A percentile compares a stretch with the other conserved stretches of the same genome.
Evolutionary conservation across 2,888 invertebrate genomes (phyloP).

Genomic region (Toxonevra muliebris): DNA sequence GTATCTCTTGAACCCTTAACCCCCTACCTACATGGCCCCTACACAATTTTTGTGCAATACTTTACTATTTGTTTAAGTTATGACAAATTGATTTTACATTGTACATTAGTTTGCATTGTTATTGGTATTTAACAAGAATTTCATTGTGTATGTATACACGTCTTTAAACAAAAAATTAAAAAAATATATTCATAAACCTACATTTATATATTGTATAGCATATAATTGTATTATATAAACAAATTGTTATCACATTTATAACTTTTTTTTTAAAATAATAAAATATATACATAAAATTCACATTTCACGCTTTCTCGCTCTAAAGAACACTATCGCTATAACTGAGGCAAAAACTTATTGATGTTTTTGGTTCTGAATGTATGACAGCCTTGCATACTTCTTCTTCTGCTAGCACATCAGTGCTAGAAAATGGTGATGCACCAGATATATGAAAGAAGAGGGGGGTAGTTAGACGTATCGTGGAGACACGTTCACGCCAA

Average conservation of each 20-base stretch:
- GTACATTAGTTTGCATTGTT: slow-evolving; percentile 6
- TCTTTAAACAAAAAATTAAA: no score
- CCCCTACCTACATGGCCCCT: no score
- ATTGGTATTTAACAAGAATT: neutral
- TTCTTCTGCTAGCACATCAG: slow-evolving; percentile 55
- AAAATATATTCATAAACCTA: no score
- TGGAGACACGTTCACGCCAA: slow-evolving; percentile 59
- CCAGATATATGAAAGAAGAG: slow-evolving; percentile 48
- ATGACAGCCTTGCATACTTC: slow-evolving; percentile 44
- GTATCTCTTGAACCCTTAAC: no score
- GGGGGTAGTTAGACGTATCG: slow-evolving; percentile 45
- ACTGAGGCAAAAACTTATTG: slow-evolving; percentile 40
- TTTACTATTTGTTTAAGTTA: no score
- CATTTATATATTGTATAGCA: neutral
- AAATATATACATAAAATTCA: slow-evolving; percentile 8
- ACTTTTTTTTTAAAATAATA: slow-evolving; percentile 24
- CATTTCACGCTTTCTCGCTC: neutral
- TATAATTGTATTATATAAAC: neutral
- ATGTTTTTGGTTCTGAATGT: slow-evolving; percentile 42
- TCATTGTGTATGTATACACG: no score
- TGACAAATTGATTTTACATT: neutral
- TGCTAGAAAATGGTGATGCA: slow-evolving; percentile 59
- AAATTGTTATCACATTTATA: slow-evolving; percentile 27
- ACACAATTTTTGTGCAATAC: no score
- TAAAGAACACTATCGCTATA: slow-evolving; percentile 17